Evolutionary conservation across 2,797 vertebrate species (phyloP), one percentile per base, ranked within the genome.

Genomic region (Pseudochirops cupreus): DNA sequence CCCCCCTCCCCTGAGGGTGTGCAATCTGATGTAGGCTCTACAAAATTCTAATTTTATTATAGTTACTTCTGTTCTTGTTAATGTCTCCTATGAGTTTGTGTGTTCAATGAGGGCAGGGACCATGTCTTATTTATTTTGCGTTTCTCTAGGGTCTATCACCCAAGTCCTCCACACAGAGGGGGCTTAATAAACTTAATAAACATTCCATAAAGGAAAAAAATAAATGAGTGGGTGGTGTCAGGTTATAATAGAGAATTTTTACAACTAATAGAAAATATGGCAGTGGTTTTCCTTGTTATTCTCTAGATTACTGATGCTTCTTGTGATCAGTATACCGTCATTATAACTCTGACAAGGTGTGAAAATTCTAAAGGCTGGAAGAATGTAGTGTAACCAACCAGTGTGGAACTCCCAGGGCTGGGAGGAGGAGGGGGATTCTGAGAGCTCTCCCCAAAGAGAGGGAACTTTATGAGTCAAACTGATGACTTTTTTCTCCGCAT

Each of bases 391-490:
- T 91, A 29, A 54, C 90, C 52, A 91, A 33, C 21, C 11, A 29
- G 50, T 91, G 4, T 33, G 90, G 53, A 54, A 90, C 50, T 16
- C 1, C 50, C 26, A 54, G 12, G 31, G 21, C 52, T 29, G 13
- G 53, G 16, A 55, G 50, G 53, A 90, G 52, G 95, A 50, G 93
- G 96, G 91, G 56, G 59, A 96, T 96, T 97, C 94, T 97, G 91
- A 96, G 95, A 98, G 93, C 1, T 94, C 46, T 96, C 90, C 92
- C 94, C 53, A 67, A 95, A 94, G 95, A 91, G 39, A 46, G 0
- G 57, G 93, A 91, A 97, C 96, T 95, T 96, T 94, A 62, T 97
- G 97, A 97, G 97, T 97, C 97, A 98, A 96, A 91, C 6, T 0
- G 56, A 97, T 97, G 57, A 96, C 96, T 57, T 93, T n/a, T 97